These are phyloP conservation scores for Oxystoma pomonae DNA, from an alignment of 2,888 invertebrate species.

Conservation along the genomic window DNA sequence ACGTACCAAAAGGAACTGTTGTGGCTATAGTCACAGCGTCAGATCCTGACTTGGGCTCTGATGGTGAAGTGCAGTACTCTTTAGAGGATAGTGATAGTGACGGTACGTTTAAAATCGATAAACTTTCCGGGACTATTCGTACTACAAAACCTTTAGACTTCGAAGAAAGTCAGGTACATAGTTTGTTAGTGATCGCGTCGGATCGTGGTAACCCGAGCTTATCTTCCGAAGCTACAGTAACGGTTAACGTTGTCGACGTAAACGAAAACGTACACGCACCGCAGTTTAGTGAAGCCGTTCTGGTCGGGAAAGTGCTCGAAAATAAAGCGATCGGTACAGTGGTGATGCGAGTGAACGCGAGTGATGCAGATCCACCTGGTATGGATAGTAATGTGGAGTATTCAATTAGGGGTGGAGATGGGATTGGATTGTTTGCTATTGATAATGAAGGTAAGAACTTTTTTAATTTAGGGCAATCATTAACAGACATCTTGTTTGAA, in stretches of 20 bases:
- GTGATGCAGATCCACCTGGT: slow-evolving; percentile 75
- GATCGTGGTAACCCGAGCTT: slow-evolving; percentile 83
- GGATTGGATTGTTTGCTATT: slow-evolving; percentile 87
- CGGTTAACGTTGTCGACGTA: slow-evolving; percentile 87
- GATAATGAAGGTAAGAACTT: slow-evolving; percentile 72
- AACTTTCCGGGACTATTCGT: slow-evolving; percentile 79
- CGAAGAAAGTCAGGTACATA: slow-evolving; percentile 85
- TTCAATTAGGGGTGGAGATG: slow-evolving; percentile 83
- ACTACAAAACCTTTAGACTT: slow-evolving; percentile 78
- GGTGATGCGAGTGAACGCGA: slow-evolving; percentile 74
- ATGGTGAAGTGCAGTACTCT: slow-evolving; percentile 78
- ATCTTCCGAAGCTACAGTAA: slow-evolving; percentile 73
- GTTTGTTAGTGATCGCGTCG: slow-evolving; percentile 77
- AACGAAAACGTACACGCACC: slow-evolving; percentile 89
- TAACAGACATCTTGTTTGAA: too few species aligned
- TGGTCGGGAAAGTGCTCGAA: slow-evolving; percentile 71
- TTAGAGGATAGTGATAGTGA: slow-evolving; percentile 67
- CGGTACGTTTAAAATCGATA: slow-evolving; percentile 77
- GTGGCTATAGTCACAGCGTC: slow-evolving; percentile 78
- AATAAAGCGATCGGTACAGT: slow-evolving; percentile 73
- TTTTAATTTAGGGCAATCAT: neutral
- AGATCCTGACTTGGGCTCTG: slow-evolving; percentile 82
- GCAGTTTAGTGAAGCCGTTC: slow-evolving; percentile 75
- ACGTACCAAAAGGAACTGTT: slow-evolving; percentile 83
- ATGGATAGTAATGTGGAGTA: slow-evolving; percentile 81